These are phyloP conservation scores for Pholis gunnellus DNA, from an alignment of 2,113 vertebrate genomes.

Conservation along the genomic window DNA sequence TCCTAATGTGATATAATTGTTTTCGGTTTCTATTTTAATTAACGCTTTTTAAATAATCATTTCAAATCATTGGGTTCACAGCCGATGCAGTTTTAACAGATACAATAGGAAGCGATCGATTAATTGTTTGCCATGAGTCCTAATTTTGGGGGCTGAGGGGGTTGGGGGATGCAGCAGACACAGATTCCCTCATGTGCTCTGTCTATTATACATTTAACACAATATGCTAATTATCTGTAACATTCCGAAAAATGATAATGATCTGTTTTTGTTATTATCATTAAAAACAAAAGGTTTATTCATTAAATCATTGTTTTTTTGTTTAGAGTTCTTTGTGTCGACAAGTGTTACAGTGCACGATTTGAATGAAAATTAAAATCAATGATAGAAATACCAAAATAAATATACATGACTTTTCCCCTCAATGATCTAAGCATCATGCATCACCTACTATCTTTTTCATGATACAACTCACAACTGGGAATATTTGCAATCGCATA, in stretches of 20 bases:
- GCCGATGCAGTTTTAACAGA: not conserved
- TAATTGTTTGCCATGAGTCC: not conserved
- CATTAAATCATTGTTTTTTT: not conserved
- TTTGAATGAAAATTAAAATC: not conserved
- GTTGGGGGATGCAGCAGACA: not conserved
- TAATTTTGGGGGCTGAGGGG: not conserved
- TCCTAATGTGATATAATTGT: not conserved
- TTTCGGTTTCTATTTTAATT: not conserved
- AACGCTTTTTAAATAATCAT: not conserved
- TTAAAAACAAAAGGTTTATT: not conserved
- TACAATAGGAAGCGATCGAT: not conserved
- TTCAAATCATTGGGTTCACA: not conserved
- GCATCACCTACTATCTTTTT: not conserved
- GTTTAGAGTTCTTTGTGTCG: conserved; percentile 3
- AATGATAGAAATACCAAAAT: not conserved
- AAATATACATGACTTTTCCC: not conserved
- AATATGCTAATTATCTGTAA: not conserved
- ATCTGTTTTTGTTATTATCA: not conserved
- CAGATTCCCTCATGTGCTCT: not conserved
- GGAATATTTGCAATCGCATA: not conserved
- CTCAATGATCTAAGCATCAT: not conserved
- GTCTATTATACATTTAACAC: not conserved
- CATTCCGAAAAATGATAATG: not conserved
- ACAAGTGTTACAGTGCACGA: not conserved
- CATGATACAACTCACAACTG: not conserved